Conservation (phyloP, 30 jellyfish, hydroid and myxozoan genomes). For the Pseudorhiza aurosa region DNA sequence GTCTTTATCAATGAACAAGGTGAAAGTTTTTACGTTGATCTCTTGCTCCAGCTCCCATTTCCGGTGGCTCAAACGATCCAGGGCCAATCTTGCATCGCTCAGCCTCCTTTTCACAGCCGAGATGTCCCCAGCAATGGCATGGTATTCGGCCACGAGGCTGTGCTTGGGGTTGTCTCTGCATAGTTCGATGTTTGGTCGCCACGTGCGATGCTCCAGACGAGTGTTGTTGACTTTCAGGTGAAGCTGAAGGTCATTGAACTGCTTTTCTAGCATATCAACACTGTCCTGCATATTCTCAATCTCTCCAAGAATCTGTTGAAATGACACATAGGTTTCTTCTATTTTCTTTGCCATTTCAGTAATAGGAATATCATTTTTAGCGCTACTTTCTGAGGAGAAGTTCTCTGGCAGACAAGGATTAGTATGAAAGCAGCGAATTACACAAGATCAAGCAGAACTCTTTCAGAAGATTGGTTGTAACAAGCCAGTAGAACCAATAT, state of each 20-base stretch:
- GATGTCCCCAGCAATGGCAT: conserved; percentile 62
- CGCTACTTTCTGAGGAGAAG: too few relatives aligned
- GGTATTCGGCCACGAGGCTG: conserved; percentile 71
- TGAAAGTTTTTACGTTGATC: conserved; percentile 65
- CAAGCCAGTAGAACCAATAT: too few relatives aligned
- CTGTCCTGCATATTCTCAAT: conserved; percentile 68
- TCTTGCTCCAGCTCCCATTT: conserved; percentile 80
- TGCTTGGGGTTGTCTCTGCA: conserved; percentile 73
- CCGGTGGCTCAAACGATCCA: conserved; percentile 57
- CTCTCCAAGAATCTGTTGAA: conserved; percentile 48
- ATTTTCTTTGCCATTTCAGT: too few relatives aligned
- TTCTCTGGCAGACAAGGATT: too few relatives aligned
- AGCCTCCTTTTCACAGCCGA: conserved; percentile 69
- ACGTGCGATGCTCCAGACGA: conserved; percentile 67
- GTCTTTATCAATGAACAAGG: conserved; percentile 64
- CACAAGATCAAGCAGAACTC: too few relatives aligned
- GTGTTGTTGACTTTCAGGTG: conserved; percentile 76
- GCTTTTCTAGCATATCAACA: conserved; percentile 64
- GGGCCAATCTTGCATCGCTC: conserved; percentile 68
- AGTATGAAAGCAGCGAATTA: too few relatives aligned
- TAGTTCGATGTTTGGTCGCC: conserved; percentile 75
- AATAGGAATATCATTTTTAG: too few relatives aligned
- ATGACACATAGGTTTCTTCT: too few relatives aligned
- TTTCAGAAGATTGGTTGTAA: too few relatives aligned
- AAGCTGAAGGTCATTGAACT: conserved; percentile 45